phyloP scores from a whole-genome alignment of 1,140 invertebrate genomes.

The Homalodisca vitripennis region DNA sequence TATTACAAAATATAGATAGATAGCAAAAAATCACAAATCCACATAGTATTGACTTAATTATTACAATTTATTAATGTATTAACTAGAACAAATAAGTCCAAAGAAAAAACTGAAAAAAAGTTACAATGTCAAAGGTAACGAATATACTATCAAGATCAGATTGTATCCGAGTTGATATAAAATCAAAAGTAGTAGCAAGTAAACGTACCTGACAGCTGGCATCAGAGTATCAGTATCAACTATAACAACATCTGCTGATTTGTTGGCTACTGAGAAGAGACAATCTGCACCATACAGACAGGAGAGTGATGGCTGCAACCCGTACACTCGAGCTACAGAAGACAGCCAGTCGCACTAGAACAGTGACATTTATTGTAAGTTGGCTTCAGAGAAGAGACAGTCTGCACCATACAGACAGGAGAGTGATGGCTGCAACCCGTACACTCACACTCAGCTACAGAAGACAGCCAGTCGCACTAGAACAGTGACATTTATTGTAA shows the following conservation, averaged over 20 bases:
- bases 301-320: conserved; percentile 68
- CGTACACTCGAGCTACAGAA: conserved; percentile 65
- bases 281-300: conserved; percentile 64
- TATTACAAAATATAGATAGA: too few relatives aligned
- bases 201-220: conserved; percentile 12
- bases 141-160: neutral
- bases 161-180: neutral
- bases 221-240: conserved; percentile 23
- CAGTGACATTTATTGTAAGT: too few relatives aligned
- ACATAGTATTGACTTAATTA: neutral
- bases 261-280: conserved; percentile 59
- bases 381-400: too few relatives aligned
- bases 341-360: conserved; percentile 70
- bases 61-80: neutral
- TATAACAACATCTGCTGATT: conserved; percentile 59
- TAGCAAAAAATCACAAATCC: neutral
- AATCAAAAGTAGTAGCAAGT: neutral
- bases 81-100: neutral
- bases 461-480: too few relatives aligned
- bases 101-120: too few relatives aligned
- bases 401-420: too few relatives aligned
- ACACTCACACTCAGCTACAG: too few relatives aligned
- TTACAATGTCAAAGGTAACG: too few relatives aligned
- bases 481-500: too few relatives aligned
- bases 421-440: too few relatives aligned